These are phyloP conservation scores for Acanthornis magna DNA, from an alignment of 2,797 vertebrate species.

Conservation along the genomic window DNA sequence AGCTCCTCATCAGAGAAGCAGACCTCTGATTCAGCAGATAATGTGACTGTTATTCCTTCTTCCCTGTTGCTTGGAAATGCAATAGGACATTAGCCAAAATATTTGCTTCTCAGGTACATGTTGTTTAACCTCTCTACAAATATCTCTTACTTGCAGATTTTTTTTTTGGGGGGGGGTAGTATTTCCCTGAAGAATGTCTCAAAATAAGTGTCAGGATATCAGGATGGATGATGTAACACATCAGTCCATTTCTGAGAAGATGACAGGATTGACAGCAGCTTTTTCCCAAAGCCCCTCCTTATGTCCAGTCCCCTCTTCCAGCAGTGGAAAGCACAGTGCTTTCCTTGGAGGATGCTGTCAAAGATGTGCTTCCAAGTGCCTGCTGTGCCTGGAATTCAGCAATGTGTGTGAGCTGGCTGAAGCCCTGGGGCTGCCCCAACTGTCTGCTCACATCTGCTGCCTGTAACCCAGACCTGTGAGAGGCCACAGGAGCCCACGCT, in stretches of 20 bases:
- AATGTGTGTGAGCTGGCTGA: neutral
- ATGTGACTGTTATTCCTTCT: neutral
- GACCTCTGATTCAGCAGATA: neutral
- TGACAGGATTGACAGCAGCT: neutral
- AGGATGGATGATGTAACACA: neutral
- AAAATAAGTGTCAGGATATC: neutral
- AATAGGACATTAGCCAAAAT: neutral
- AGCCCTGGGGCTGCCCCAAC: neutral
- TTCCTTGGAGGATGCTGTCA: neutral
- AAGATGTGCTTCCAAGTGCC: neutral
- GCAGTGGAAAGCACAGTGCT: neutral
- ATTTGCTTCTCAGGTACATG: neutral
- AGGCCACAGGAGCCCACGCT: neutral
- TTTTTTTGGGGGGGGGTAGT: neutral
- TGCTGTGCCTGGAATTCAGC: accelerated
- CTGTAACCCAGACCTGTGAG: accelerated
- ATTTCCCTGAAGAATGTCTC: neutral
- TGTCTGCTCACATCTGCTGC: neutral
- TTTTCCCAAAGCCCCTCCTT: neutral
- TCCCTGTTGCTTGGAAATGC: neutral
- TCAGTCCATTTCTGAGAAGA: neutral
- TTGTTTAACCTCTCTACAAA: neutral
- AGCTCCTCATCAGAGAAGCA: neutral
- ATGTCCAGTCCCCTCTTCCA: neutral
- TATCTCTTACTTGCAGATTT: neutral